A percentile compares a stretch with the other conserved stretches of the same genome.
phyloP scores from a whole-genome alignment of 2,797 vertebrate genomes.

The Clarias fuscus region DNA sequence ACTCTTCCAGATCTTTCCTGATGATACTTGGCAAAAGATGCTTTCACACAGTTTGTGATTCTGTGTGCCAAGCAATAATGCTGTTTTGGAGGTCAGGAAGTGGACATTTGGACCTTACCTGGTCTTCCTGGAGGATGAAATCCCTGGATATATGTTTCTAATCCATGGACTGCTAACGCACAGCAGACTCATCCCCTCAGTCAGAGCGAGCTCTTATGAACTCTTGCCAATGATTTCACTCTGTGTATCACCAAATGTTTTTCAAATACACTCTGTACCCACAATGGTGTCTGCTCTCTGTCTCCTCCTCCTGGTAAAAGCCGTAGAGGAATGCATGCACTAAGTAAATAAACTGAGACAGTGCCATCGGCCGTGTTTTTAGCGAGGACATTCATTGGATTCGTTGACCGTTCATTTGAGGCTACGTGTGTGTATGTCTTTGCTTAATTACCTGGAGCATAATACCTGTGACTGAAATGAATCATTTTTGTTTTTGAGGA shows the following conservation, averaged over 20 bases:
- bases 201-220: conserved; percentile 35
- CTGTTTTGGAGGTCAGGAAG: conserved; percentile 15
- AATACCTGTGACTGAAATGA: neutral
- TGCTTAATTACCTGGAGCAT: neutral
- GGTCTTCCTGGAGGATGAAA: conserved; percentile 15
- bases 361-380: neutral
- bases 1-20: conserved; percentile 23
- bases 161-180: neutral
- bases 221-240: conserved; percentile 47
- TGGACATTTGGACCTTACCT: conserved; percentile 32
- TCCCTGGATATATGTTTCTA: conserved; percentile 1
- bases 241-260: conserved; percentile 44
- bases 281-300: conserved; percentile 41
- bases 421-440: too few relatives aligned
- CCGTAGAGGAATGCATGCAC: conserved; percentile 33
- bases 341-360: conserved; percentile 32
- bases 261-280: conserved; percentile 52
- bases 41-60: conserved; percentile 42
- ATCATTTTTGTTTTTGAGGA: neutral
- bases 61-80: conserved; percentile 39
- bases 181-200: neutral
- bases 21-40: conserved; percentile 10
- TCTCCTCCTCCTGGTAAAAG: conserved; percentile 33
- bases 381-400: too few relatives aligned
- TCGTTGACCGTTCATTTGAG: neutral